Conservation (phyloP, 2,797 vertebrate species). For the Dryobates pubescens region DNA sequence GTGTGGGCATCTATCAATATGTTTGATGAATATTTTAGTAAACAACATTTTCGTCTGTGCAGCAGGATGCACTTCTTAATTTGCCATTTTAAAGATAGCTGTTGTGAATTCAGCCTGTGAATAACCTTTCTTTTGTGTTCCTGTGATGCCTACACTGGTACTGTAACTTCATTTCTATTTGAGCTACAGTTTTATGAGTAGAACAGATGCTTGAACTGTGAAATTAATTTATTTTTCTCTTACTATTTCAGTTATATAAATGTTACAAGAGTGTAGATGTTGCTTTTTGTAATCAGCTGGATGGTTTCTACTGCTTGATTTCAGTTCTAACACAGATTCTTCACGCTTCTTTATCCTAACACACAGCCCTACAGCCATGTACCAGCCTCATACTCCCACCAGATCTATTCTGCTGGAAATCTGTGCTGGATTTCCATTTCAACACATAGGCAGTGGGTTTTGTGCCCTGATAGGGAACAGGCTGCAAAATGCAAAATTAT, state of each 20-base stretch:
- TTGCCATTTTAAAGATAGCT: background rate
- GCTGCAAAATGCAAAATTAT: background rate
- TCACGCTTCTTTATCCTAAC: background rate
- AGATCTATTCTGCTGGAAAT: background rate
- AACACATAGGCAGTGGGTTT: background rate
- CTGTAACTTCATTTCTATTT: background rate
- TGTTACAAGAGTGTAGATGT: background rate
- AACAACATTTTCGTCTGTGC: background rate
- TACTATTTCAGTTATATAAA: background rate
- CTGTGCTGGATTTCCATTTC: background rate
- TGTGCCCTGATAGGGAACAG: background rate
- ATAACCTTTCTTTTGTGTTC: background rate
- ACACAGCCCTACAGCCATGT: background rate
- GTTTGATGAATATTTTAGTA: background rate
- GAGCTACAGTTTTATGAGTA: background rate
- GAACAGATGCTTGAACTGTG: background rate
- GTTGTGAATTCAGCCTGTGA: background rate
- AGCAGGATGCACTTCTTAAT: background rate
- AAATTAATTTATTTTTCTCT: conserved; percentile 4
- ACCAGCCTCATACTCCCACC: background rate
- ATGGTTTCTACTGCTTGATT: background rate
- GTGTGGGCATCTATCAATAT: background rate
- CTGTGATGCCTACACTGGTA: background rate
- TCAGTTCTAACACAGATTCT: background rate
- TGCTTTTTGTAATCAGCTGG: background rate